Evolutionary conservation across 2,888 invertebrate species (phyloP), one percentile per base, ranked within the genome.

Genomic region (Drymonia ruficornis): DNA sequence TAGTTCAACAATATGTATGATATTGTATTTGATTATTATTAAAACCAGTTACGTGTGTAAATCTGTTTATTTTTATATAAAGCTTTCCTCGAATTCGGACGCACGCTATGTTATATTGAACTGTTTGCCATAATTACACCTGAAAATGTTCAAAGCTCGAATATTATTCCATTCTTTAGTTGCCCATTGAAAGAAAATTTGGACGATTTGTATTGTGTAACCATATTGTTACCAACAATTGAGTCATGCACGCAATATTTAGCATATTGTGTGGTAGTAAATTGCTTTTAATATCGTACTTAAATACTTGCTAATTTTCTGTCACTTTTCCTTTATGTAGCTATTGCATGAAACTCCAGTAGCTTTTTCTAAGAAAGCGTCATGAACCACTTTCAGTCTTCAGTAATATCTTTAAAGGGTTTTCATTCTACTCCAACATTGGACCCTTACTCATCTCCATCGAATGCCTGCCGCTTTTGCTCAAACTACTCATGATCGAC

Each of bases 241-340:
- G 60, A 55, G 61, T 55, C 54, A 56, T 62, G 63, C 75, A 72
- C 72, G 72, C 74, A 63, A 67, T 63, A 63, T 68, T 74, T 72
- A 64, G 63, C 72, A 72, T 72, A 57, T 61, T 63, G 61, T 65
- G 59, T 64, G 61, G 31, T 54, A 53, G 53, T 61, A 65, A 67
- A 73, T 67, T 69, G 62, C 60, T 61, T 62, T 68, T 65, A 59
- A 65, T 65, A 56, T 61, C 60, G 54, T 59, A 54, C 56, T 62
- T 63, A 60, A 61, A 62, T 55, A 53, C 31, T 53, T 44, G 59
- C 67, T 52, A 69, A 67, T 63, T 66, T 59, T 59, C 49, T 53
- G 48, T 55, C 55, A 59, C 59, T 54, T 40, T 47, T 23, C 47
- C 49, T 65, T 65, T 65, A 61, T 60, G 54, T 53, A 40, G n/a